These are phyloP conservation scores for Erythrocercus mccallii DNA, from an alignment of 2,113 vertebrate genomes.

Conservation along the genomic window DNA sequence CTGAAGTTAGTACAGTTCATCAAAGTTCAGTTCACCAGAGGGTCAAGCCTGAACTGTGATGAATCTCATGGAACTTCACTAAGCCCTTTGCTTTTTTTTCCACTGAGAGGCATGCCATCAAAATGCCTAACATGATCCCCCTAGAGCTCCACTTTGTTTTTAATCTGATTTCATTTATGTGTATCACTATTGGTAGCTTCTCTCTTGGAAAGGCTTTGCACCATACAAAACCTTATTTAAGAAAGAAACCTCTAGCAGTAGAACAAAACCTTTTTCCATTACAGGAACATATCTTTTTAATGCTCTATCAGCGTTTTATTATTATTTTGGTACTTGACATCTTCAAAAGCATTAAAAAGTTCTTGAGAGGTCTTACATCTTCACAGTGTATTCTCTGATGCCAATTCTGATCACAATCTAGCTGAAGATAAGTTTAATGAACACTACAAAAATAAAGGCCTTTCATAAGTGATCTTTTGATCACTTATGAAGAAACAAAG, in stretches of 20 bases:
- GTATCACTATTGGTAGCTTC: neutral
- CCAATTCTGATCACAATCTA: slow-evolving; percentile 21
- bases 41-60: neutral
- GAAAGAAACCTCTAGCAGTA: neutral
- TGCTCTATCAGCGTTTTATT: neutral
- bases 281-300: slow-evolving; percentile 14
- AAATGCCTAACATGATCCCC: neutral
- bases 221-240: neutral
- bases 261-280: slow-evolving; percentile 1
- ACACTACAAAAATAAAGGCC: slow-evolving; percentile 21
- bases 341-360: slow-evolving; percentile 36
- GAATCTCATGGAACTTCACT: neutral
- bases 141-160: neutral
- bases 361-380: slow-evolving; percentile 17
- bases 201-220: neutral
- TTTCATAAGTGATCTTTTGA: neutral
- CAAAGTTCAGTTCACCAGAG: neutral
- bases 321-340: neutral
- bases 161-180: neutral
- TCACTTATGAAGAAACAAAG: too few species aligned
- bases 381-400: neutral
- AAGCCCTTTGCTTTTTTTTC: slow-evolving; percentile 12
- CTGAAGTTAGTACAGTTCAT: neutral
- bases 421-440: slow-evolving; percentile 22
- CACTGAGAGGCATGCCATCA: neutral